Percentiles rank a stretch among this genome's conserved stretches.
phyloP scores from a whole-genome alignment of 1,140 invertebrate species.

The Elymnias hypermnestra region DNA sequence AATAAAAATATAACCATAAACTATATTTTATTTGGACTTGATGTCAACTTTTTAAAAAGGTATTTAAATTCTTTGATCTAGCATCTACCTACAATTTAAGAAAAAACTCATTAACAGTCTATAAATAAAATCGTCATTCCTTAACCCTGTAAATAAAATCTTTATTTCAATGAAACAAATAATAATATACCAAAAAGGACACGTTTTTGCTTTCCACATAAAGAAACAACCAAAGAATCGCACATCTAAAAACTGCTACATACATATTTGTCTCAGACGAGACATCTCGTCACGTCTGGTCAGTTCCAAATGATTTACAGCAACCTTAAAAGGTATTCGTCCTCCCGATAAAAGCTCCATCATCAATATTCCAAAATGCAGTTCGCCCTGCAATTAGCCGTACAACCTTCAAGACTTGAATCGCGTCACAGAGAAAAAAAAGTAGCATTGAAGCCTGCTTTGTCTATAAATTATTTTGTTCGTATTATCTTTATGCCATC shows the following conservation, averaged over 20 bases:
- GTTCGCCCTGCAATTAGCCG: constrained; percentile 68
- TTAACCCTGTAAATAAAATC: constrained; percentile 4
- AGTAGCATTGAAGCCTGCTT: constrained; percentile 58
- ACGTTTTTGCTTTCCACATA: constrained; percentile 14
- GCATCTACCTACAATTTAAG: no score
- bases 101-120: background rate
- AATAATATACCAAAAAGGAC: constrained; percentile 13
- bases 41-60: no score
- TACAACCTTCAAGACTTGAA: constrained; percentile 59
- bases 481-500: constrained; percentile 11
- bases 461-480: constrained; percentile 21
- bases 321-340: constrained; percentile 63
- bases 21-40: no score
- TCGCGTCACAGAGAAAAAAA: constrained; percentile 53
- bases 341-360: constrained; percentile 70
- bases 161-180: constrained; percentile 6
- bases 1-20: no score
- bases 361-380: constrained; percentile 75
- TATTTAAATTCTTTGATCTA: no score
- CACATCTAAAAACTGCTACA: constrained; percentile 56
- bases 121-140: constrained; percentile 4
- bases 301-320: constrained; percentile 68
- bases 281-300: constrained; percentile 66
- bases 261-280: constrained; percentile 65
- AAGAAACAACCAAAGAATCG: constrained; percentile 49